Base-by-base conservation (phyloP, 2,888 invertebrate genomes). In the Stenurella melanura region DNA sequence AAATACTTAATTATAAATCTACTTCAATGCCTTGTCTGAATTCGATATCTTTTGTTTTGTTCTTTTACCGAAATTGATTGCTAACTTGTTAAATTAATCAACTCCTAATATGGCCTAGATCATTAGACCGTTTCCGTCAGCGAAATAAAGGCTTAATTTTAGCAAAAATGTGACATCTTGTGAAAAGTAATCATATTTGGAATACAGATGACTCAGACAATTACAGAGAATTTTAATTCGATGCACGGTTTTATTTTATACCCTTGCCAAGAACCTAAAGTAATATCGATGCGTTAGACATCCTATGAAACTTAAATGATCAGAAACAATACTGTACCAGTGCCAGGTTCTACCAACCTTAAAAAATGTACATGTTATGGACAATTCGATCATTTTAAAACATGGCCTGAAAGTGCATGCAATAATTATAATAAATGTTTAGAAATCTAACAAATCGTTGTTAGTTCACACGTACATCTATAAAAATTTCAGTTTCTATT, bases 1-100 rank as follows among this genome's bases (percentile, higher is more conserved):
- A 42, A 11, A 42, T 42, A 42, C n/a, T 50, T 50, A n/a, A 50
- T 50, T 50, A n/a, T 50, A 50, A 50, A n/a, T 50, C n/a, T 42
- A 12, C 15, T 15, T 17, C 4, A 50, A n/a, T 50, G n/a, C 50
- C 50, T 50, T n/a, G 5, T n/a, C n/a, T 50, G 6, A 50, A n/a
- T 50, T 50, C n/a, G n/a, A 50, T n/a, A 15, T n/a, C 50, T 6
- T 50, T 50, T 50, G n/a, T 17, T 50, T 12, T 17, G 42, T n/a
- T 50, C 15, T 7, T 50, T 50, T 50, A 50, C 50, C n/a, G 50
- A 50, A 50, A 50, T 50, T 12, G 4, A 50, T n/a, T 17, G n/a
- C 6, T 50, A 50, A 50, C 50, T n/a, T 3, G 3, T 50, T 17
- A 50, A 50, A n/a, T 50, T 50, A 12, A n/a, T 17, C n/a, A 50